Base-by-base conservation (phyloP, 2,888 invertebrate genomes). In the Lissonota sp. region DNA sequence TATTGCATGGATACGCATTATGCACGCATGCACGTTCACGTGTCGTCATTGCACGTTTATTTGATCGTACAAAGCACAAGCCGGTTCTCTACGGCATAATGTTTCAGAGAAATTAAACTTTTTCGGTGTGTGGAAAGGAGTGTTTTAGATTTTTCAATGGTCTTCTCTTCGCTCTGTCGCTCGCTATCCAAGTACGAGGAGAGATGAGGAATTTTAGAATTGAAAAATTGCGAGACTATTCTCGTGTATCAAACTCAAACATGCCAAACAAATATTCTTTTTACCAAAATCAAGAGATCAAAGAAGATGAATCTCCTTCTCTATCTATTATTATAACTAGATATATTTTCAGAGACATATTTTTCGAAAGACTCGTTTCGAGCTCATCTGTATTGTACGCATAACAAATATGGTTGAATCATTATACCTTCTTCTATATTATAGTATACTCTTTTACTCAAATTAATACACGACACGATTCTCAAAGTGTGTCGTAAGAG, bases 81-180 rank as follows among this genome's bases (percentile, higher is more conserved):
- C 90, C 91, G 83, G 88, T 92, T 81, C 84, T 91, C 85, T 92
- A 92, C 84, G 91, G 89, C 86, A 90, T 90, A 84, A 91, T 91
- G 88, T 90, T 88, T 86, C 88, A 90, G 78, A 88, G 87, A 86
- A 88, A 90, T 88, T 91, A 89, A 86, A 85, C 80, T 82, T 67
- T 83, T 71, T 82, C 69, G 71, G 37, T 64, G 78, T 77, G 3
- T 26, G 26, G 74, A 71, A 63, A 80, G 79, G 77, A 81, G 64
- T 71, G 63, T 64, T 58, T 74, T 66, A 79, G 63, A 66, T 51
- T 49, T 60, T 40, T 26, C 26, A 26, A 26, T 3, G 26, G 26
- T 26, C 26, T 26, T 26, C 26, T 26, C 26, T 26, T 26, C 26
- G 26, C 26, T 26, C 37, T 55, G n/a, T 69, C 16, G 12, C 26